Conservation (phyloP, 2,113 vertebrate genomes). For the Camarhynchus parvulus region DNA sequence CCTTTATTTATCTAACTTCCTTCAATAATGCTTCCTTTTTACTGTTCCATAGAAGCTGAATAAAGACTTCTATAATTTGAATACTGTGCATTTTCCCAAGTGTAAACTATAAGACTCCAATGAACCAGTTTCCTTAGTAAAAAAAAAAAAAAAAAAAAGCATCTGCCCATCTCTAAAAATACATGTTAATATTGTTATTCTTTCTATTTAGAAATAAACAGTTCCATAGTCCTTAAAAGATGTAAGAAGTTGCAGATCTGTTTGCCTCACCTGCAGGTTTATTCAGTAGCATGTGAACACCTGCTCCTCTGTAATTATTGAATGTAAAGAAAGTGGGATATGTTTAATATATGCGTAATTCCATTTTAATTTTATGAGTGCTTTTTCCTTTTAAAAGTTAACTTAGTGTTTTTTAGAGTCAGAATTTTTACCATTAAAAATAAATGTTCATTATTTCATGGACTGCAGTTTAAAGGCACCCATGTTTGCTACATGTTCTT, state of each 20-base stretch:
- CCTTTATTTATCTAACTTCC: not conserved
- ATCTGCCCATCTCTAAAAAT: not conserved
- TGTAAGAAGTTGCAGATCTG: not conserved
- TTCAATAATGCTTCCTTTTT: not conserved
- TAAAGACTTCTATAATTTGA: not conserved
- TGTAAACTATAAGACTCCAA: not conserved
- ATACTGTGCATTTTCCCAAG: not conserved
- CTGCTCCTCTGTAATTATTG: not conserved
- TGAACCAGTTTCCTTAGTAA: not conserved
- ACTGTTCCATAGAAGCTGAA: not conserved
- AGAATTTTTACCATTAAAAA: not conserved
- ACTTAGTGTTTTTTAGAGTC: not conserved
- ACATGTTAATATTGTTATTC: not conserved
- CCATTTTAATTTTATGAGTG: not conserved
- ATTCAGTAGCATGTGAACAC: not conserved
- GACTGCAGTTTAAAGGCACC: not conserved
- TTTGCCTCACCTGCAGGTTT: not conserved
- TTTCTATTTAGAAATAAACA: not conserved
- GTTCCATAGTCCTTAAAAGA: not conserved
- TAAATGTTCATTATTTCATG: not conserved
- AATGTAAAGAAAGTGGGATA: not conserved
- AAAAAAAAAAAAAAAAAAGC: not conserved
- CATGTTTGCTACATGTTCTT: not conserved
- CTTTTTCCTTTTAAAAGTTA: not conserved
- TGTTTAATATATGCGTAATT: not conserved